Percentiles rank a stretch among this genome's conserved stretches.
Evolutionary conservation across 2,797 vertebrate species (phyloP).

Genomic region (Platalea minor): DNA sequence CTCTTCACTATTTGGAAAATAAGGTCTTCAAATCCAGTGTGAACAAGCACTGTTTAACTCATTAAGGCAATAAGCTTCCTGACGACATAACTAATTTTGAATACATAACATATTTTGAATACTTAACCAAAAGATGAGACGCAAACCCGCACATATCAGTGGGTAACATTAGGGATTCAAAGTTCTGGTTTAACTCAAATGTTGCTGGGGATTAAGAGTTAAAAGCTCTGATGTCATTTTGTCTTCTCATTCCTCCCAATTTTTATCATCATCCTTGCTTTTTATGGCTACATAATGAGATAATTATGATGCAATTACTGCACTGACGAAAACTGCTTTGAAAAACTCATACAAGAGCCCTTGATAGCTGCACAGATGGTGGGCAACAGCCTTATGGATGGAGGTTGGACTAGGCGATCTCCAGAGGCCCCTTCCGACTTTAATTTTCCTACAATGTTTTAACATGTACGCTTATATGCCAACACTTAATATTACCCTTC

Average conservation of each 20-base stretch:
- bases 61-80: not conserved
- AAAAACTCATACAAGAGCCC: not conserved
- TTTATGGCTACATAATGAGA: not conserved
- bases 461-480: not conserved
- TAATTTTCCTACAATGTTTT: not conserved
- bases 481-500: not conserved
- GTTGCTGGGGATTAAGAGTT: not conserved
- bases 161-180: not conserved
- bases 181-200: not conserved
- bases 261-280: not conserved
- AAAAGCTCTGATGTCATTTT: not conserved
- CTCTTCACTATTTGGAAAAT: not conserved
- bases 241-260: not conserved
- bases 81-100: not conserved
- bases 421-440: not conserved
- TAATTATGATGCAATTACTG: not conserved
- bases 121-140: not conserved
- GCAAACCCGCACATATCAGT: not conserved
- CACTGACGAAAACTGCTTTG: not conserved
- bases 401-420: not conserved
- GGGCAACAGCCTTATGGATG: not conserved
- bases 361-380: not conserved
- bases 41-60: not conserved
- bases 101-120: not conserved
- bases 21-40: not conserved